Evolutionary conservation across 2,797 vertebrate genomes (phyloP), one percentile per base, ranked within the genome.

Genomic region (Malacoraja senta): DNA sequence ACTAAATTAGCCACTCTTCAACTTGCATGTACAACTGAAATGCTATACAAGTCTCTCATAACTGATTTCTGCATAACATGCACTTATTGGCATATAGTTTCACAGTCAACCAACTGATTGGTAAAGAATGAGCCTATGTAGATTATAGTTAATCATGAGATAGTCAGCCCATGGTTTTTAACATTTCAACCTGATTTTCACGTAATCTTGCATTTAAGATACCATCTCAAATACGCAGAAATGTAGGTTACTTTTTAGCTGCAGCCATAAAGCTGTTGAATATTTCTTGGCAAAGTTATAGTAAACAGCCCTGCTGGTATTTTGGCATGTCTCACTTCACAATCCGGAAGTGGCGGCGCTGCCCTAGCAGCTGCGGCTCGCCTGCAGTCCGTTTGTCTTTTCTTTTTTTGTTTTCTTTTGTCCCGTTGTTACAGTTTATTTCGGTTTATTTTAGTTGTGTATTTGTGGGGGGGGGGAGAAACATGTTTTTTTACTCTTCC

Each of bases 291-390:
- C 35, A 35, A 35, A 88, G n/a, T 32, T 35, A 68, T 24, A 88
- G 68, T 29, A 91, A 91, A 91, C 65, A 74, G 71, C 32, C 13
- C 38, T 32, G 38, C 65, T 72, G 35, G 71, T 29, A 74, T 53
- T 76, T 53, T 92, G 72, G 44, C 44, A 29, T 74, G 72, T 92
- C 90, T 53, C 38, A n/a, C 13, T 92, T 92, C 72, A 92, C n/a
- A n/a, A n/a, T n/a, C n/a, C n/a, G n/a, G n/a, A n/a, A n/a, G n/a
- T n/a, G n/a, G n/a, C n/a, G n/a, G n/a, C n/a, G n/a, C n/a, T n/a
- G n/a, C n/a, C n/a, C n/a, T n/a, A n/a, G n/a, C n/a, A n/a, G n/a
- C n/a, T n/a, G n/a, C n/a, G n/a, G n/a, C n/a, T n/a, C n/a, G n/a
- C n/a, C n/a, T n/a, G n/a, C n/a, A n/a, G n/a, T n/a, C n/a, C n/a